Base-by-base conservation (phyloP, 2,797 vertebrate genomes). In the Masticophis lateralis region DNA sequence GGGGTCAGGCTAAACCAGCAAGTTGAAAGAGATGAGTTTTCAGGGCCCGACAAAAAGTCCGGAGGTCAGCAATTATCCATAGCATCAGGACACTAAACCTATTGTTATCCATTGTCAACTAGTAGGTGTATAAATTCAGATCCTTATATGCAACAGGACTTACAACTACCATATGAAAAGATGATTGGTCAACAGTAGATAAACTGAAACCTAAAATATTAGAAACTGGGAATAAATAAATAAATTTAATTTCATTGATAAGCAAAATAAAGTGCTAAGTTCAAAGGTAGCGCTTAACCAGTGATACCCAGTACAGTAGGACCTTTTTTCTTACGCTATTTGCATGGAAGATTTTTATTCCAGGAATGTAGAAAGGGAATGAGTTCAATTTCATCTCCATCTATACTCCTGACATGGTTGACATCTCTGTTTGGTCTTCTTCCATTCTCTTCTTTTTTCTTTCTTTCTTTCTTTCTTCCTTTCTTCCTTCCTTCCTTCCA, bases 131-230 rank as follows among this genome's bases (percentile, higher is more conserved):
- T 51, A 14, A 47, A 60, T 47, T 56, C 56, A 89, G 57, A 61
- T 61, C 56, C 43, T 89, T 47, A 55, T 83, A 53, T 27, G 5
- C 13, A 86, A 32, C 14, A 51, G 25, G 9, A 2, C 2, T 13
- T 43, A 57, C 27, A 32, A 28, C 8, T 43, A 59, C 16, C 27
- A 51, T 37, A n/a, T 37, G 74, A 61, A 11, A 61, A 90, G 51
- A 57, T 56, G 11, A 18, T n/a, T 12, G 14, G 25, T 3, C 93
- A 83, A 63, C 51, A 66, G 69, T 79, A 27, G 28, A 55, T 69
- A 69, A 86, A 90, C 87, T n/a, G 87, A 25, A 79, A 92, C 56
- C 93, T 86, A 94, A 74, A 22, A 53, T 22, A 37, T 27, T 60
- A 86, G 43, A 88, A 95, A 89, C 0, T 0, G 90, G 25, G 60